Evolutionary conservation across 1,140 invertebrate genomes (phyloP).

Genomic region (Panagrolaimus sp.): DNA sequence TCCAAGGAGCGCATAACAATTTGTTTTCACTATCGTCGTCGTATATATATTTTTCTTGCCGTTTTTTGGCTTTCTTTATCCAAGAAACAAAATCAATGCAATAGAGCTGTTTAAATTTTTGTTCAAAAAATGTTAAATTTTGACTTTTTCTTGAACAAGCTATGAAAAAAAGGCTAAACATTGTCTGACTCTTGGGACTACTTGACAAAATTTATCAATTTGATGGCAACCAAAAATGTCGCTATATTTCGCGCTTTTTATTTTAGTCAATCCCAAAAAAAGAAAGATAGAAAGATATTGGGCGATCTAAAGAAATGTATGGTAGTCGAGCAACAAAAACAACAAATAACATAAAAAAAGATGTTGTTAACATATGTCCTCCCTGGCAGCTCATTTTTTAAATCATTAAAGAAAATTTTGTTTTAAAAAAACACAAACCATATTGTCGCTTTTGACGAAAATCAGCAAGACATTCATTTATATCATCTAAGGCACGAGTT

Average conservation of each 20-base stretch:
- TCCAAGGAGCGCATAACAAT: no score
- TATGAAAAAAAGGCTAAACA: not conserved
- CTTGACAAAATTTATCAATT: conserved; percentile 19
- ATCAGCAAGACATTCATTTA: conserved; percentile 77
- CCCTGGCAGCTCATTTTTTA: no score
- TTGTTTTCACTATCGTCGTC: no score
- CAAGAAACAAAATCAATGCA: no score
- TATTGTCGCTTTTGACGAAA: conserved; percentile 82
- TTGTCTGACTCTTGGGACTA: conserved; percentile 9
- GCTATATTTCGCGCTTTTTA: not conserved
- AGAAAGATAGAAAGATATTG: not conserved
- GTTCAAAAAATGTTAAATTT: no score
- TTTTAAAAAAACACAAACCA: conserved; percentile 30
- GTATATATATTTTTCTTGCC: no score
- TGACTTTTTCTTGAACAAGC: no score
- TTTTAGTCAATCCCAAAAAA: not conserved
- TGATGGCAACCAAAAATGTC: conserved; percentile 16
- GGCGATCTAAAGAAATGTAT: not conserved
- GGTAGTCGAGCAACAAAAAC: not conserved
- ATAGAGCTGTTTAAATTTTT: no score
- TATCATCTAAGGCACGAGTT: conserved; percentile 74
- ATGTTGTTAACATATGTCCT: no score
- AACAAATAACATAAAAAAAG: not conserved
- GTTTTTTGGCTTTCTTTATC: no score
- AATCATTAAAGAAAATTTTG: no score